These are phyloP conservation scores for Apostichopus parvimensis DNA, from an alignment of 35 echinoderm and acorn worm species.

Conservation along the genomic window DNA sequence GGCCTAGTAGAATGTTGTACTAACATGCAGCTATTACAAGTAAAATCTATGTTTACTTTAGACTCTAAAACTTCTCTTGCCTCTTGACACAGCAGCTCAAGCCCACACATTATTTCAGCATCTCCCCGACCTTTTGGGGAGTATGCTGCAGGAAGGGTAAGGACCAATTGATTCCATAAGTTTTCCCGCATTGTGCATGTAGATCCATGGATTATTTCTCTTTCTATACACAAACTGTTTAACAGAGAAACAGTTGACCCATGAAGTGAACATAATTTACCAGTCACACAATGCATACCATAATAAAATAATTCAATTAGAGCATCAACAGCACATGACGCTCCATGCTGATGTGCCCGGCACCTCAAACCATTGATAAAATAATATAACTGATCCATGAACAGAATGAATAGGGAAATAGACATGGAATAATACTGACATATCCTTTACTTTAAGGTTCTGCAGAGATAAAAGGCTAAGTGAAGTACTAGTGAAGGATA, in stretches of 20 bases:
- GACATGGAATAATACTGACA: background rate
- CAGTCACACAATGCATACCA: slow-evolving; percentile 6
- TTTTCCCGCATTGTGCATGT: background rate
- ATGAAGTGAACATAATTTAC: background rate
- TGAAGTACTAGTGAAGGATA: too few species aligned
- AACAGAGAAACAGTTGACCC: slow-evolving; percentile 1
- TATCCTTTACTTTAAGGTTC: background rate
- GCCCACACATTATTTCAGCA: slow-evolving; percentile 23
- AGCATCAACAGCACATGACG: slow-evolving; percentile 27
- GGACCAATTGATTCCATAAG: slow-evolving; percentile 7
- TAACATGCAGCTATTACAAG: background rate
- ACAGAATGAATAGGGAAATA: background rate
- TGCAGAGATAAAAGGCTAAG: too few species aligned
- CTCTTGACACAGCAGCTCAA: slow-evolving; percentile 5
- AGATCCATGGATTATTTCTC: background rate
- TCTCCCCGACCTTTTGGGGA: slow-evolving; percentile 2
- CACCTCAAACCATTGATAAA: slow-evolving; percentile 25
- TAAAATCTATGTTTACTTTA: background rate
- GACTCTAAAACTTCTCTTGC: slow-evolving; percentile 11
- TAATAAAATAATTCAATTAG: slow-evolving; percentile 1
- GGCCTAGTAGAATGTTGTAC: slow-evolving; percentile 1
- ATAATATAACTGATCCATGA: background rate
- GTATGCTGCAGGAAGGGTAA: slow-evolving; percentile 11
- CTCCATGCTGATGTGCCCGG: background rate
- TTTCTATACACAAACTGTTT: background rate